A percentile compares a stretch with the other conserved stretches of the same genome.
These are phyloP conservation scores for Bufotes viridis DNA, from an alignment of 2,797 vertebrate genomes.

Conservation along the genomic window DNA sequence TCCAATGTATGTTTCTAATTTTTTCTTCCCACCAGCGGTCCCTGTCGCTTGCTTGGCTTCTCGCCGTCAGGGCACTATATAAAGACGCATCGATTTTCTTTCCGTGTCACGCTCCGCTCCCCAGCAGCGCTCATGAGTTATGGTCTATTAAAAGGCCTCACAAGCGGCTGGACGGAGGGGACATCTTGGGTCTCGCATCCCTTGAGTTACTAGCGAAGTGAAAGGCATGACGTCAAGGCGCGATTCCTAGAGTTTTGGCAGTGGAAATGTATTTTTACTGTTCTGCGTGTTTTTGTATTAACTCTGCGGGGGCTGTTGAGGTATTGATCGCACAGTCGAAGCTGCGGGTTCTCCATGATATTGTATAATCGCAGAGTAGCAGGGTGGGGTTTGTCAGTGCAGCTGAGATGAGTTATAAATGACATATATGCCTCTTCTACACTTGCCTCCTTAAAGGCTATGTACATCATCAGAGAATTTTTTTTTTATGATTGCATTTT, in stretches of 20 bases:
- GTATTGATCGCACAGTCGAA: not conserved
- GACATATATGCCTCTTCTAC: no score
- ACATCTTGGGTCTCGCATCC: not conserved
- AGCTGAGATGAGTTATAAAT: not conserved
- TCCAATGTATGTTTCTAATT: constrained; percentile 32
- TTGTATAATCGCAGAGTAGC: not conserved
- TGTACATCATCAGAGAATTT: no score
- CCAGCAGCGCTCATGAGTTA: constrained; percentile 40
- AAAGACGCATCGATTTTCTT: constrained; percentile 60
- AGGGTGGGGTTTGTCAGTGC: not conserved
- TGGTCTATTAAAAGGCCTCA: constrained; percentile 33
- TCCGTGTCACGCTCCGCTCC: constrained; percentile 46
- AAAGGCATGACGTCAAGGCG: not conserved
- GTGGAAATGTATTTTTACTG: not conserved
- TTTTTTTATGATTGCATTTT: no score
- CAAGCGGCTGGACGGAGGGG: not conserved
- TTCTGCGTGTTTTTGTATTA: constrained; percentile 4
- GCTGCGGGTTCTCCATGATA: not conserved
- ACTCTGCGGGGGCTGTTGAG: not conserved
- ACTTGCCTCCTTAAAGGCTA: no score
- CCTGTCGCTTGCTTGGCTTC: constrained; percentile 46
- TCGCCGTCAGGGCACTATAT: constrained; percentile 38
- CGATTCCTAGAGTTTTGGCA: not conserved
- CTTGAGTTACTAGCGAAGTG: constrained; percentile 6
- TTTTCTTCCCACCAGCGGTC: constrained; percentile 25